Base-by-base conservation (phyloP, 2,797 vertebrate species). In the Oreonectes daqikongensis region DNA sequence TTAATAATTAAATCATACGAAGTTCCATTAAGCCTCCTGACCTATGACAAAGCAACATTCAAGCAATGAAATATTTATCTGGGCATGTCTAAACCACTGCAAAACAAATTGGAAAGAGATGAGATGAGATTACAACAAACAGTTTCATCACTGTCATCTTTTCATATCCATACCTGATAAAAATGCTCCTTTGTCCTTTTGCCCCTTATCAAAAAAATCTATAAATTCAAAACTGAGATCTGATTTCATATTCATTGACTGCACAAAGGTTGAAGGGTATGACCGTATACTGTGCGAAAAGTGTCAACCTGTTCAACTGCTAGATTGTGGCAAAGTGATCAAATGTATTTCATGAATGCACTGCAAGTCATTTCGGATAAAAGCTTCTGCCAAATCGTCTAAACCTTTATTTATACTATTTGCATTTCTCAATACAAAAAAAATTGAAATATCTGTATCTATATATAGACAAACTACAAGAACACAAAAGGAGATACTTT, bases 41-140 rank as follows among this genome's bases (percentile, higher is more conserved):
- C 48, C 48, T 50, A 20, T 50, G 48, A 50, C 48, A 50, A 18
- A 7, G n/a, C 48, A 20, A n/a, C 48, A 50, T 50, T 50, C n/a
- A 57, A 57, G 12, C 53, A 28, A 28, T 57, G 5, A 26, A 28
- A 28, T 28, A 28, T 57, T 28, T 24, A 24, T 28, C 15, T 28
- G 55, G 24, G 26, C 24, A 59, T 30, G 26, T 59, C 24, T 17
- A 59, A 15, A 30, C 26, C 26, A 30, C 15, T 30, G 26, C 55
- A 15, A 59, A 57, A 59, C 30, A 61, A 61, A 61, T 61, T 35
- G 30, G 28, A 20, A 61, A 61, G 14, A 35, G 32, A 61, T 11
- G 18, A 38, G 18, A 61, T 61, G 59, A 61, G 59, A 61, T 61
- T 38, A 61, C 59, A 61, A 30, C 30, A 60, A 55, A 55, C 57